Conservation (phyloP, 2,888 invertebrate genomes). For the Achlya flavicornis region DNA sequence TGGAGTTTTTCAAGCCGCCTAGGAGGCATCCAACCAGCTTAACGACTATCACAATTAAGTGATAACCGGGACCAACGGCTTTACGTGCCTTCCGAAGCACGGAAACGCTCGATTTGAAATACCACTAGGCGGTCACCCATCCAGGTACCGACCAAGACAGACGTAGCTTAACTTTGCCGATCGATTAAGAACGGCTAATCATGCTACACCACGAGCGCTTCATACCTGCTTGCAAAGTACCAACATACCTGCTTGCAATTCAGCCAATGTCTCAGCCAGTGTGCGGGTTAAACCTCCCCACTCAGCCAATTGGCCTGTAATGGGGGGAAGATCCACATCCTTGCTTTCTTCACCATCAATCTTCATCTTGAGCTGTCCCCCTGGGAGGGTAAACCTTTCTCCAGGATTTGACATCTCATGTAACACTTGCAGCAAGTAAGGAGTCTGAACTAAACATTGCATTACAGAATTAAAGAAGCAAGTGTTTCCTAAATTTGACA, state of each 20-base stretch:
- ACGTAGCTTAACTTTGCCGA: too few species aligned
- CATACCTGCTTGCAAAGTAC: too few species aligned
- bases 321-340: slow-evolving; percentile 85
- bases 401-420: slow-evolving; percentile 88
- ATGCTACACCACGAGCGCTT: too few species aligned
- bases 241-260: slow-evolving; percentile 84
- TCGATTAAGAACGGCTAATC: too few species aligned
- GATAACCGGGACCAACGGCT: too few species aligned
- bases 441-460: slow-evolving; percentile 95
- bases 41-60: too few species aligned
- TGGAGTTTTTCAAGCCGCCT: too few species aligned
- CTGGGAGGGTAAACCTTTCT: slow-evolving; percentile 88
- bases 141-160: too few species aligned
- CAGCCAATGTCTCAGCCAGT: slow-evolving; percentile 87
- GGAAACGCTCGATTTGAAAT: too few species aligned
- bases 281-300: slow-evolving; percentile 88
- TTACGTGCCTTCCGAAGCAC: too few species aligned
- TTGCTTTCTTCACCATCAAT: slow-evolving; percentile 67
- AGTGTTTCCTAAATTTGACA: slow-evolving; percentile 96
- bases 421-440: slow-evolving; percentile 88
- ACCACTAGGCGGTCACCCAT: too few species aligned
- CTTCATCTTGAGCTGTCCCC: slow-evolving; percentile 85
- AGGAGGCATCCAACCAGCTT: too few species aligned
- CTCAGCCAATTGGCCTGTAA: slow-evolving; percentile 86
- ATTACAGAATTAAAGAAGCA: slow-evolving; percentile 99